Evolutionary conservation across 2,797 vertebrate species (phyloP), one percentile per base, ranked within the genome.

Genomic region (Microcaecilia unicolor): DNA sequence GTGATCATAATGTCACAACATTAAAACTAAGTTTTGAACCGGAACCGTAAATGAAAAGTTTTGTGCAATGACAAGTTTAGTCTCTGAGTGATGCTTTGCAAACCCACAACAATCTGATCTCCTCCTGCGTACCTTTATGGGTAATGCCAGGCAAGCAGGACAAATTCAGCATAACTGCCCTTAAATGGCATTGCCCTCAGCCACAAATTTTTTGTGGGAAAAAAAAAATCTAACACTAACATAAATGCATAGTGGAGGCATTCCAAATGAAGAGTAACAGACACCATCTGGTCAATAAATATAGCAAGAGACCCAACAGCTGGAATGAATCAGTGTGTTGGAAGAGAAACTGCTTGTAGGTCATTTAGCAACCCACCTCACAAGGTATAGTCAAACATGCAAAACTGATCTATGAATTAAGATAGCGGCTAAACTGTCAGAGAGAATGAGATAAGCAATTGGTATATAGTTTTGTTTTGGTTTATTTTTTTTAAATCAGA

Each of bases 271-370:
- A 22, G 19, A 27, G 19, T 8, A 42, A 37, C 26, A 37, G 22
- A 28, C 44, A 55, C 17, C 57, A 52, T 51, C 50, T 34, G 58
- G 29, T 37, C 51, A 47, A 34, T 24, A 53, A 63, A 48, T 11
- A 58, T 11, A 58, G 22, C 15, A 43, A 47, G 14, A 33, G 34
- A 31, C 28, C 4, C 19, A 43, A 34, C 70, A 83, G 64, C 76
- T 84, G 72, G 62, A 55, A 62, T 56, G 14, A 43, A 72, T 58
- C 65, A 67, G 4, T 15, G 28, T 28, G 28, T 28, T 39, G 41
- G 42, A 31, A 31, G 41, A 28, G 37, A 53, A 41, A 26, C 3
- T 34, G 37, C 12, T 53, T 51, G 39, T 48, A 48, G 46, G 63
- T 70, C 54, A 57, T 67, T 41, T 55, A 41, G 31, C 14, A 31